Evolutionary conservation across 2,113 vertebrate species (phyloP).

Genomic region (Urocitellus parryii): DNA sequence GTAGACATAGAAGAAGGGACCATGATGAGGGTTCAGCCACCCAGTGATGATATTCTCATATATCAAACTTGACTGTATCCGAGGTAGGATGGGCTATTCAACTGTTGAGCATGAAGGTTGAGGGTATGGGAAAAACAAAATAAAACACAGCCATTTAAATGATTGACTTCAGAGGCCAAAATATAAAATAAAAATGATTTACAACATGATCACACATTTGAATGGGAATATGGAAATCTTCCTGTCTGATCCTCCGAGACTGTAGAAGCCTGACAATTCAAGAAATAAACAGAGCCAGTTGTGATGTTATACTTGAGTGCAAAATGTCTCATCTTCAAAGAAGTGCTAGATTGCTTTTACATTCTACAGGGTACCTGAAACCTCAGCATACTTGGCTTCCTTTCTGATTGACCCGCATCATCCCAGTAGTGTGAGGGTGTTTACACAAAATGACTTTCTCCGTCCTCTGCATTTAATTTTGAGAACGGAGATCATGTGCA

Average conservation of each 20-base stretch:
- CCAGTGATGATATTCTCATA: neutral
- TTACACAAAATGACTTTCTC: neutral
- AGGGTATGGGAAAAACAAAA: neutral
- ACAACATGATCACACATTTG: neutral
- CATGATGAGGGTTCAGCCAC: neutral
- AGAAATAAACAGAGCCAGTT: neutral
- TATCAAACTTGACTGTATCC: neutral
- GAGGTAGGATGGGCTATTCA: neutral
- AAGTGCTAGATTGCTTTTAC: neutral
- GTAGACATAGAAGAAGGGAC: neutral
- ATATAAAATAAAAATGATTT: neutral
- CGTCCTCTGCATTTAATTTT: neutral
- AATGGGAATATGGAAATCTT: neutral
- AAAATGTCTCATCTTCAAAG: constrained; percentile 18
- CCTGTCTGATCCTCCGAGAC: neutral
- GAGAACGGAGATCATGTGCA: neutral
- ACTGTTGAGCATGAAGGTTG: no score
- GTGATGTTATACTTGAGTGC: neutral
- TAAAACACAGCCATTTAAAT: neutral
- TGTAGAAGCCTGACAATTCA: neutral
- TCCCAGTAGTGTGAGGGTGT: neutral
- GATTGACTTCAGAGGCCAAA: neutral
- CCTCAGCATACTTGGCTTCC: neutral
- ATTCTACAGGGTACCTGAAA: neutral
- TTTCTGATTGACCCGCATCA: neutral